A percentile compares a stretch with the other conserved stretches of the same genome.
Evolutionary conservation across 1,140 invertebrate genomes (phyloP).

Genomic region (Anastrepha ludens): DNA sequence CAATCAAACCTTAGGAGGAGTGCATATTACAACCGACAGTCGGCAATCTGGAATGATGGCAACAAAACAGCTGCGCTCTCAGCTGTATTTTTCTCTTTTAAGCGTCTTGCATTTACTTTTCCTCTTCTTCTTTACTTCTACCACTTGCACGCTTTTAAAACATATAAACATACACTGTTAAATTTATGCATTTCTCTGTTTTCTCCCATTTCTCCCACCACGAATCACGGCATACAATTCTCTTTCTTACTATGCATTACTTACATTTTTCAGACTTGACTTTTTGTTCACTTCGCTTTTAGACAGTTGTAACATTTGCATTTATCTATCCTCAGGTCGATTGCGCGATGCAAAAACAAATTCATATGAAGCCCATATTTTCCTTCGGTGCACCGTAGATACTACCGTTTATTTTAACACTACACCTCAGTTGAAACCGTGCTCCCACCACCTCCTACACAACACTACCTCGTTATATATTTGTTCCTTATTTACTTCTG

Average conservation of each 20-base stretch:
- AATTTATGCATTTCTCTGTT: neutral
- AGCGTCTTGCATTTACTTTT: neutral
- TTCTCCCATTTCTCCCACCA: neutral
- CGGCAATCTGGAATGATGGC: neutral
- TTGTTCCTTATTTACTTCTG: slow-evolving; percentile 15
- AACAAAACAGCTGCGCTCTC: slow-evolving; percentile 24
- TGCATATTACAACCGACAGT: neutral
- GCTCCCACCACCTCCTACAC: slow-evolving; percentile 5
- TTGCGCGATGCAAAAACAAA: neutral
- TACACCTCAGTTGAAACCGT: neutral
- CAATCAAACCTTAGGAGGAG: too few species aligned
- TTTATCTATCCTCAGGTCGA: neutral
- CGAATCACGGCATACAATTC: neutral
- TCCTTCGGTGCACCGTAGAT: neutral
- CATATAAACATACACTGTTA: neutral
- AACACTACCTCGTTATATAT: neutral
- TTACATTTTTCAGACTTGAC: neutral
- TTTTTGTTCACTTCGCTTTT: neutral
- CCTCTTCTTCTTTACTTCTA: neutral
- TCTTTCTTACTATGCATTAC: neutral
- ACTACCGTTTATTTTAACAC: slow-evolving; percentile 1
- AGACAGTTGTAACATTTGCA: neutral
- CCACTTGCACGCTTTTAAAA: neutral
- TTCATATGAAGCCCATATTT: neutral
- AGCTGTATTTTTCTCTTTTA: slow-evolving; percentile 4